A percentile compares a stretch with the other conserved stretches of the same genome.
These are phyloP conservation scores for Myanophis thanlyinensis DNA, from an alignment of 2,113 vertebrate species.

Conservation along the genomic window DNA sequence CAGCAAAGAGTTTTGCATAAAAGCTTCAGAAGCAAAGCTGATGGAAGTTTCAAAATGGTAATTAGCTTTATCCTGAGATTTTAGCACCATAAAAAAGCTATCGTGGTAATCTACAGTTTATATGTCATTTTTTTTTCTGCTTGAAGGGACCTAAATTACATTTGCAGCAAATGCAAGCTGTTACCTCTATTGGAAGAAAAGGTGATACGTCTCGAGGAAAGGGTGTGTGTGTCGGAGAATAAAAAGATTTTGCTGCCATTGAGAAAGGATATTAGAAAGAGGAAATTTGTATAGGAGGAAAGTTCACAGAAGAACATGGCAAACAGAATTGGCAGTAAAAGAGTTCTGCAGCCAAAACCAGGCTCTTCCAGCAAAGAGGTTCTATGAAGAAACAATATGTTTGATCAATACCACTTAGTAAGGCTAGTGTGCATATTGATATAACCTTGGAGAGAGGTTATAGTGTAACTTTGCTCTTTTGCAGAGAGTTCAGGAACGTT, in stretches of 20 bases:
- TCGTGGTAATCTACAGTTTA: not conserved
- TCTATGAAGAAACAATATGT: not conserved
- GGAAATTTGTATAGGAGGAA: not conserved
- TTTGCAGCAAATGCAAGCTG: not conserved
- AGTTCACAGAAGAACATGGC: not conserved
- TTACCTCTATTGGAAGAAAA: not conserved
- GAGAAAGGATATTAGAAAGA: not conserved
- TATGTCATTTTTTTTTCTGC: not conserved
- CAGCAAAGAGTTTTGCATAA: not conserved
- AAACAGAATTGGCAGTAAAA: not conserved
- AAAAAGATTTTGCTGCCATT: not conserved
- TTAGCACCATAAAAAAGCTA: not conserved
- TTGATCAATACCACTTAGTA: not conserved
- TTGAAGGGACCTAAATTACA: not conserved
- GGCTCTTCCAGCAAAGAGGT: not conserved
- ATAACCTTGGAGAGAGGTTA: not conserved
- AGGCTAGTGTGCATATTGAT: not conserved
- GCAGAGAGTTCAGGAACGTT: not conserved
- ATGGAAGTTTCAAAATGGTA: not conserved
- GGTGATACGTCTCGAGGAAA: not conserved
- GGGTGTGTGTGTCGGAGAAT: not conserved
- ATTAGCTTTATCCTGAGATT: not conserved
- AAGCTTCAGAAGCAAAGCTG: not conserved
- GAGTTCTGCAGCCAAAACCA: not conserved
- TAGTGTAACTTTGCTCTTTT: not conserved